Percentiles rank a stretch among this genome's conserved stretches.
These are phyloP conservation scores for Philhelius pedissequus DNA, from an alignment of 2,888 invertebrate species.

Conservation along the genomic window DNA sequence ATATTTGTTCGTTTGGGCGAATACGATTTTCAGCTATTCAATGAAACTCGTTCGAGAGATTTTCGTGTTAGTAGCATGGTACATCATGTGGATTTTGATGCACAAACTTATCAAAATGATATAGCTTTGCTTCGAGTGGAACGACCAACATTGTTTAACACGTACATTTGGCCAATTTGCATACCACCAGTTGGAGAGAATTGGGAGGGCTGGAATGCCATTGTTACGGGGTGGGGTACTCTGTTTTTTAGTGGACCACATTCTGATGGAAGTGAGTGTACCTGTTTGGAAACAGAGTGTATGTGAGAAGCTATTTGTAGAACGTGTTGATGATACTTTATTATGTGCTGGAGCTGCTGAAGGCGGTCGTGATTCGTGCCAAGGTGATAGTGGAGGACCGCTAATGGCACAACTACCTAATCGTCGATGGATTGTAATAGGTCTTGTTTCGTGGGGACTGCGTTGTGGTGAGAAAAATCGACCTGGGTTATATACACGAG, in stretches of 20 bases:
- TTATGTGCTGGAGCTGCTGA: slow-evolving; percentile 88
- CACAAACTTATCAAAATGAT: slow-evolving; percentile 86
- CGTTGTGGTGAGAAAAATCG: slow-evolving; percentile 87
- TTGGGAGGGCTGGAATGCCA: slow-evolving; percentile 82
- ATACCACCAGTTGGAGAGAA: slow-evolving; percentile 84
- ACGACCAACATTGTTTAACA: slow-evolving; percentile 84
- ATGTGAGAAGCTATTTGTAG: slow-evolving; percentile 83
- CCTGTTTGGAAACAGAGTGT: slow-evolving; percentile 87
- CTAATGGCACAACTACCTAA: slow-evolving; percentile 86
- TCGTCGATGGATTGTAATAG: slow-evolving; percentile 88
- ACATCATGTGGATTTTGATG: slow-evolving; percentile 85
- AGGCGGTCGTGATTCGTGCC: slow-evolving; percentile 90
- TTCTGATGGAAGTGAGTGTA: slow-evolving; percentile 87
- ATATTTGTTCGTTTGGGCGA: slow-evolving; percentile 88
- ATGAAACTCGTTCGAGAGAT: slow-evolving; percentile 86
- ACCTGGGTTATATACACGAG: slow-evolving; percentile 90
- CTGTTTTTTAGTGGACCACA: slow-evolving; percentile 85
- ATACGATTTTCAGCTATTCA: slow-evolving; percentile 85
- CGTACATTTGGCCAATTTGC: slow-evolving; percentile 91
- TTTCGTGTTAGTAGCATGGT: slow-evolving; percentile 84
- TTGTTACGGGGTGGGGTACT: slow-evolving; percentile 90
- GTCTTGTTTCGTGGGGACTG: slow-evolving; percentile 92
- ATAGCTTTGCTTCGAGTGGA: slow-evolving; percentile 87
- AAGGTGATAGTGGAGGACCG: slow-evolving; percentile 85
- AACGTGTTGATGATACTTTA: slow-evolving; percentile 84